Evolutionary conservation across 2,797 vertebrate species (phyloP).

Genomic region (Vireo griseus): DNA sequence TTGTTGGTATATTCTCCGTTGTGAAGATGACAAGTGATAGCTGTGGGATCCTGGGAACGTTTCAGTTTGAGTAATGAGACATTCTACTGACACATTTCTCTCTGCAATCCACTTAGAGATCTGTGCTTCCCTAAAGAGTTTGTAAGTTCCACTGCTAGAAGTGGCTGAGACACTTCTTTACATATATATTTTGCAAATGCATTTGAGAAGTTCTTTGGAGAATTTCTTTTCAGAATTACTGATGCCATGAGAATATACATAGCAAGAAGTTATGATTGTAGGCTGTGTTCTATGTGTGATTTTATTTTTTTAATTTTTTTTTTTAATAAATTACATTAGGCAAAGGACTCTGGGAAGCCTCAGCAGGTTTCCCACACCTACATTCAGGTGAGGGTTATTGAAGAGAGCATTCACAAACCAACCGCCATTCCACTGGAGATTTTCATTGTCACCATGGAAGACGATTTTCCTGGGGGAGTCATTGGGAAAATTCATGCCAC

Average conservation of each 20-base stretch:
- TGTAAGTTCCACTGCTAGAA: slow-evolving; percentile 8
- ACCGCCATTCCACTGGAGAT: slow-evolving; percentile 89
- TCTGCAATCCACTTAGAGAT: slow-evolving; percentile 13
- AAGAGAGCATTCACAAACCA: slow-evolving; percentile 92
- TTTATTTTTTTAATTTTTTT: not conserved
- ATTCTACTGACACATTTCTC: slow-evolving; percentile 31
- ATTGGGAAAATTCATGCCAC: slow-evolving; percentile 96
- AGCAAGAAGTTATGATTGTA: not conserved
- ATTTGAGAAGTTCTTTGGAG: not conserved
- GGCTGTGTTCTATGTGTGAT: not conserved
- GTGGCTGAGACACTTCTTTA: not conserved
- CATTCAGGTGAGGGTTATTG: slow-evolving; percentile 88
- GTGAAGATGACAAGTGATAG: slow-evolving; percentile 7
- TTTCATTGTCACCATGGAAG: slow-evolving; percentile 96
- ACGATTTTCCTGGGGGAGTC: slow-evolving; percentile 95
- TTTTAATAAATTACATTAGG: slow-evolving; percentile 71
- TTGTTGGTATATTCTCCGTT: not conserved
- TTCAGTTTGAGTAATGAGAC: slow-evolving; percentile 38
- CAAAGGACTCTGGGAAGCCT: slow-evolving; percentile 89
- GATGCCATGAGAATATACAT: not conserved
- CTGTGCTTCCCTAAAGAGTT: slow-evolving; percentile 43
- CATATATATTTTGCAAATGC: slow-evolving; percentile 5
- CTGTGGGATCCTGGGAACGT: slow-evolving; percentile 34
- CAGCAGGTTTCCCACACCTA: slow-evolving; percentile 83
- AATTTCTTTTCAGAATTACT: not conserved